phyloP scores from a whole-genome alignment of 2,797 vertebrate genomes.

The Sebastes umbrosus region DNA sequence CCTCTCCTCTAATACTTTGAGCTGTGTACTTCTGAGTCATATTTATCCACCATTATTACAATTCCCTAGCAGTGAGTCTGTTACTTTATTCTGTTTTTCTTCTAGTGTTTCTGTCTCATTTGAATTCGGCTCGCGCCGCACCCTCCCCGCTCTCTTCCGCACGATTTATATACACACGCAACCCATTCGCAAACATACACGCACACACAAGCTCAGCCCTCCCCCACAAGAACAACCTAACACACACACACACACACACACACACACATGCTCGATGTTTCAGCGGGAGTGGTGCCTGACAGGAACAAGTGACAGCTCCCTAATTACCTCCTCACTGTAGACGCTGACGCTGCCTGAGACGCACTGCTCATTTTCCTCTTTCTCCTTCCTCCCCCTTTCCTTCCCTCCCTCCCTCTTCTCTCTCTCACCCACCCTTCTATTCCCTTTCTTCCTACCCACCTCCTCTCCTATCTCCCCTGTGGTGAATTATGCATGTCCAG shows the following conservation, averaged over 20 bases:
- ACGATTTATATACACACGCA: constrained; percentile 77
- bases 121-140: constrained; percentile 65
- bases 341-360: constrained; percentile 94
- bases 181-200: constrained; percentile 66
- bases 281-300: constrained; percentile 94
- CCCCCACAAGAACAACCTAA: constrained; percentile 65
- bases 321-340: constrained; percentile 98
- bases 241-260: constrained; percentile 43
- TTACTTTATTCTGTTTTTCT: constrained; percentile 71
- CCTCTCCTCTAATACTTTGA: constrained; percentile 59
- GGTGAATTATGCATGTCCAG: constrained; percentile 96
- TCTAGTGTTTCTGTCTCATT: constrained; percentile 72
- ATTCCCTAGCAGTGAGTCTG: constrained; percentile 62
- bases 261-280: constrained; percentile 83
- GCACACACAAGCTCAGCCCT: constrained; percentile 60
- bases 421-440: constrained; percentile 80
- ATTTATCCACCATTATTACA: constrained; percentile 72
- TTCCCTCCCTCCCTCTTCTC: constrained; percentile 31
- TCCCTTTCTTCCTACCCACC: constrained; percentile 88
- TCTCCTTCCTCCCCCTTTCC: constrained; percentile 69
- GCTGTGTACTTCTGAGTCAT: constrained; percentile 50
- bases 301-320: constrained; percentile 98
- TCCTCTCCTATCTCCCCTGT: constrained; percentile 82
- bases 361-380: constrained; percentile 93
- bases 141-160: constrained; percentile 57